phyloP scores from a whole-genome alignment of 2,113 vertebrate genomes.

The Hippocampus guttulatus region DNA sequence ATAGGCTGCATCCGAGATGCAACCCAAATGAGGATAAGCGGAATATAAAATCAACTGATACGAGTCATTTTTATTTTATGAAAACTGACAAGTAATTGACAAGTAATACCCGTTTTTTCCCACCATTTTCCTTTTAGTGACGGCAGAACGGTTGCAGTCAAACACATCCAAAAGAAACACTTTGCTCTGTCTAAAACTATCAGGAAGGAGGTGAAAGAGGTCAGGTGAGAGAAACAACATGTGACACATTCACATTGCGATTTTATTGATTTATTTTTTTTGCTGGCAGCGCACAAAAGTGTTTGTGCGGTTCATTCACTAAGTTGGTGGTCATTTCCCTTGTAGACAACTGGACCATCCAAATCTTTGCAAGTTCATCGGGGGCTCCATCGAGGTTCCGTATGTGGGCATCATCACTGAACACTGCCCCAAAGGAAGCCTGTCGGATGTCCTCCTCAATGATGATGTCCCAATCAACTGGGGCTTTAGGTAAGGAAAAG shows the following conservation, averaged over 20 bases:
- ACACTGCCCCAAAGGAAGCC: conserved; percentile 75
- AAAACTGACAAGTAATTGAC: background rate
- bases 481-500: conserved; percentile 66
- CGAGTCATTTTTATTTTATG: background rate
- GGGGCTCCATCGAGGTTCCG: conserved; percentile 69
- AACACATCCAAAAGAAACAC: conserved; percentile 71
- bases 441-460: conserved; percentile 71
- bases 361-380: conserved; percentile 75
- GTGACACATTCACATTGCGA: too few relatives aligned
- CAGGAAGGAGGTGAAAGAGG: conserved; percentile 75
- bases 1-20: background rate
- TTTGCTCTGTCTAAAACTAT: conserved; percentile 71
- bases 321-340: background rate
- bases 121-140: conserved; percentile 48
- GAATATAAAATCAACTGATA: background rate
- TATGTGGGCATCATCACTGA: conserved; percentile 72
- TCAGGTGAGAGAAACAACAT: conserved; percentile 52
- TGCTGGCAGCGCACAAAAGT: background rate
- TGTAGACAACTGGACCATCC: conserved; percentile 74
- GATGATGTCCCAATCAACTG: conserved; percentile 75
- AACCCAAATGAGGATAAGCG: background rate
- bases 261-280: background rate
- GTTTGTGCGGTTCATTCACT: too few relatives aligned
- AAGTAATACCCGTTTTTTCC: background rate
- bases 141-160: conserved; percentile 70